A percentile compares a stretch with the other conserved stretches of the same genome.
Evolutionary conservation across 2,888 invertebrate species (phyloP).

Genomic region (Steinernema carpocapsae): DNA sequence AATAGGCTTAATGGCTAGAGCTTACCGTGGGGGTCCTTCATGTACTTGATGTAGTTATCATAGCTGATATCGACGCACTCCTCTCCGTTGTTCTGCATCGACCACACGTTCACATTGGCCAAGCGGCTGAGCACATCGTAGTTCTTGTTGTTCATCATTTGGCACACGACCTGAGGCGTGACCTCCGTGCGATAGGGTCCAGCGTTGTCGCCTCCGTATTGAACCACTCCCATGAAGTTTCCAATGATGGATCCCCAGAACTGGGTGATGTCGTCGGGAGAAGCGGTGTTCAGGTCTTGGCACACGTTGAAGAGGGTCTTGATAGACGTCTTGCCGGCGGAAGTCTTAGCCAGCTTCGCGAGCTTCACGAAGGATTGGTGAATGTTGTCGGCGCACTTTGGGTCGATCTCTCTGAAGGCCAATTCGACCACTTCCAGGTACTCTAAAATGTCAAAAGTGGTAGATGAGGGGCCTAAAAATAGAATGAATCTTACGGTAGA

Average conservation of each 20-base stretch:
- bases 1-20: background rate
- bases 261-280: constrained; percentile 74
- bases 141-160: background rate
- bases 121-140: constrained; percentile 21
- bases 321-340: constrained; percentile 19
- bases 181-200: constrained; percentile 67
- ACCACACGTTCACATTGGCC: constrained; percentile 29
- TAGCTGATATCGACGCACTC: constrained; percentile 37
- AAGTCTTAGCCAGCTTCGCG: constrained; percentile 26
- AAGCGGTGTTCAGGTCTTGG: background rate
- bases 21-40: background rate
- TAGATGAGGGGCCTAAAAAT: background rate
- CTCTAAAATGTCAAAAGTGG: constrained; percentile 69
- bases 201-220: constrained; percentile 91
- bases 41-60: constrained; percentile 30
- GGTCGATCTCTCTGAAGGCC: constrained; percentile 76
- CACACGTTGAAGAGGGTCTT: constrained; percentile 30
- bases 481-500: constrained; percentile 78
- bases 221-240: constrained; percentile 87
- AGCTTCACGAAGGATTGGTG: constrained; percentile 44
- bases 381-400: constrained; percentile 51
- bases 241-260: constrained; percentile 83
- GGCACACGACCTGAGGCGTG: background rate
- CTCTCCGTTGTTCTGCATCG: constrained; percentile 26
- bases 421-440: constrained; percentile 82